Evolutionary conservation across 92 coral and sea anemone species (phyloP).

Genomic region (Ricordea florida): DNA sequence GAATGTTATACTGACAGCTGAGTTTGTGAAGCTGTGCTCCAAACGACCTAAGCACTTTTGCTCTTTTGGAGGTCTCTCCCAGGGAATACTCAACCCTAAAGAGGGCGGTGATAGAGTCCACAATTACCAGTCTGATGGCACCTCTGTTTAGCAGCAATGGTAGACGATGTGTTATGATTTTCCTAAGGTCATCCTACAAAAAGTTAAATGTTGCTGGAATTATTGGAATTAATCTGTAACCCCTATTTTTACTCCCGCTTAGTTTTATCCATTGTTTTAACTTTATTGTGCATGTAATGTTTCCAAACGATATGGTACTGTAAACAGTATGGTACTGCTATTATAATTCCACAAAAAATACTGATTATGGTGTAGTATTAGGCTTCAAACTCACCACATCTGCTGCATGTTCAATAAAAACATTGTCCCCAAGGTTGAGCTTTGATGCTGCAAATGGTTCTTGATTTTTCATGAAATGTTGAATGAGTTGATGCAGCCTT

Average conservation of each 20-base stretch:
- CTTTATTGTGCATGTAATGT: not conserved
- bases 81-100: slow-evolving; percentile 86
- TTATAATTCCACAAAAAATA: no score
- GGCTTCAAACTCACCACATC: slow-evolving; percentile 68
- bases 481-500: slow-evolving; percentile 90
- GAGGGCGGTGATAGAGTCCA: slow-evolving; percentile 93
- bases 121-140: slow-evolving; percentile 72
- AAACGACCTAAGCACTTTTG: slow-evolving; percentile 82
- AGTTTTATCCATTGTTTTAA: no score
- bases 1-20: slow-evolving; percentile 61
- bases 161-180: slow-evolving; percentile 69
- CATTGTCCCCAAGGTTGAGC: slow-evolving; percentile 66
- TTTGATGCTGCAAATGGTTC: slow-evolving; percentile 17
- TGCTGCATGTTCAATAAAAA: slow-evolving; percentile 85
- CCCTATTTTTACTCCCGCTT: no score
- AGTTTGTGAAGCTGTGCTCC: slow-evolving; percentile 87
- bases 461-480: slow-evolving; percentile 61
- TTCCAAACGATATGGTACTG: not conserved
- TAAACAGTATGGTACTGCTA: no score
- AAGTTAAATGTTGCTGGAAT: no score
- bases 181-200: slow-evolving; percentile 74
- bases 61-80: slow-evolving; percentile 76
- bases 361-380: no score
- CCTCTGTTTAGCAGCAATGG: slow-evolving; percentile 73
- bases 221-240: no score